phyloP scores from a whole-genome alignment of 2,797 vertebrate species.

The Enteromius afrohamiltoni region DNA sequence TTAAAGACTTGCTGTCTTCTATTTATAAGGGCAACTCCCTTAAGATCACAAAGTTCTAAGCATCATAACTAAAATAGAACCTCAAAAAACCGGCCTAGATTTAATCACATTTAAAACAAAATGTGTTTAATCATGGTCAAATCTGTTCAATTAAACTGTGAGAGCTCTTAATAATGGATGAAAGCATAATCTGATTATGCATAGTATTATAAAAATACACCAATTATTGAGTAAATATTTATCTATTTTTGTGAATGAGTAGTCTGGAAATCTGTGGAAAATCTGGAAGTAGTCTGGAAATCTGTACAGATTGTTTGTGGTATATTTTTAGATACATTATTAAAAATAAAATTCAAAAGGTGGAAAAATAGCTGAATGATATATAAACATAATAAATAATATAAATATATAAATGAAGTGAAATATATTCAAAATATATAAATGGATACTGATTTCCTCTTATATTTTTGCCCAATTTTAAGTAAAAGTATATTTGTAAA shows the following conservation, averaged over 20 bases:
- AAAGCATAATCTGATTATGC: neutral
- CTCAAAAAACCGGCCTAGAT: neutral
- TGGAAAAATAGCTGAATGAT: neutral
- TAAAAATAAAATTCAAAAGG: neutral
- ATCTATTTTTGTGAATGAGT: neutral
- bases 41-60: neutral
- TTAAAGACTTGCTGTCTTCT: neutral
- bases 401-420: neutral
- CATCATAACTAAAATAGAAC: neutral
- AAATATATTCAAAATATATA: neutral
- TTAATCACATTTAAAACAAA: neutral
- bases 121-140: neutral
- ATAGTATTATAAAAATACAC: neutral
- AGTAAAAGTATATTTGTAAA: neutral
- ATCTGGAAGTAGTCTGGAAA: neutral
- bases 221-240: neutral
- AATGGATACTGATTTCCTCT: neutral
- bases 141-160: neutral
- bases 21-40: neutral
- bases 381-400: neutral
- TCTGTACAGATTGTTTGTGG: neutral
- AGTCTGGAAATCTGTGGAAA: neutral
- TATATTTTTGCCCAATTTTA: no score
- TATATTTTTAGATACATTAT: neutral
- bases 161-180: neutral